A percentile compares a stretch with the other conserved stretches of the same genome.
Evolutionary conservation across 2,113 vertebrate genomes (phyloP).

Genomic region (Peromyscus polionotus): DNA sequence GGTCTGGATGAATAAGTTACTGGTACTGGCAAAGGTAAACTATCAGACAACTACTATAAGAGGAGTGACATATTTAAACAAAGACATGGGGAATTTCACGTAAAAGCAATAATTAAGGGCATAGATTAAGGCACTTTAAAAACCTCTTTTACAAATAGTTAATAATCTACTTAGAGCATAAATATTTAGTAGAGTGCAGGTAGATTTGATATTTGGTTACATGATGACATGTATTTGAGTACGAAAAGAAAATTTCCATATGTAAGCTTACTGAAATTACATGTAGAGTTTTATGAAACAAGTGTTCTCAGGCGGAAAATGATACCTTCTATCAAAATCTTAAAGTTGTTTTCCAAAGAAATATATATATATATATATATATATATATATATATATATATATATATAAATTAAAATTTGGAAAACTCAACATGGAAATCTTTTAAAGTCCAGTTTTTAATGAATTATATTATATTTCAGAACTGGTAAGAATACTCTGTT

Average conservation of each 20-base stretch:
- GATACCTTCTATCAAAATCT: neutral
- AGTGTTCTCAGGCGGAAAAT: neutral
- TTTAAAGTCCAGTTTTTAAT: neutral
- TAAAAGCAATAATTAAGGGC: constrained; percentile 41
- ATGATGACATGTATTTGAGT: neutral
- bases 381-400: neutral
- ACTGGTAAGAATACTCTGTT: neutral
- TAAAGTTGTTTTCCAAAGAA: neutral
- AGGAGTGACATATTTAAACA: constrained; percentile 50
- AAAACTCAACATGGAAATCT: neutral
- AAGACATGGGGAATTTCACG: constrained; percentile 15
- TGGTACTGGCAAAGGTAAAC: neutral
- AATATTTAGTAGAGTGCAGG: constrained; percentile 41
- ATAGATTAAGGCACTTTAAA: constrained; percentile 11
- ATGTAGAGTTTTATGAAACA: neutral
- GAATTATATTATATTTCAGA: neutral
- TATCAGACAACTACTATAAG: neutral
- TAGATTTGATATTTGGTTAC: neutral
- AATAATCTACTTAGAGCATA: constrained; percentile 21
- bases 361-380: neutral
- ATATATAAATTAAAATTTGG: neutral
- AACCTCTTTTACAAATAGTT: constrained; percentile 56
- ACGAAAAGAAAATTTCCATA: neutral
- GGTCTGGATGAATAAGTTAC: constrained; percentile 11
- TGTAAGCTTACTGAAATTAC: constrained; percentile 12